Conservation (phyloP, 2,888 invertebrate genomes). For the Opisthograptis luteolata region DNA sequence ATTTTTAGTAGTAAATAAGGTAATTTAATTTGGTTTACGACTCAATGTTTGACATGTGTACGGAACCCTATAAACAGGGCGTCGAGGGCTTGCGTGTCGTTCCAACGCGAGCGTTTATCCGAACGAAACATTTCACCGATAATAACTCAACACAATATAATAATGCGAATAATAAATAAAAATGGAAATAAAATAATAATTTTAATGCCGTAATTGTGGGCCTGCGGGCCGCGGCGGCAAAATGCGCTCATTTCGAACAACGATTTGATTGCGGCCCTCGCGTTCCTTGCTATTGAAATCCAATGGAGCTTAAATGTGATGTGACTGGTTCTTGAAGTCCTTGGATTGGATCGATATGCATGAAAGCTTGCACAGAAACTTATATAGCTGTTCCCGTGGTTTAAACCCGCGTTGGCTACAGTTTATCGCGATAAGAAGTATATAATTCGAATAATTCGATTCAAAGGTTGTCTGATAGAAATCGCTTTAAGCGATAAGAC, state of each 20-base stretch:
- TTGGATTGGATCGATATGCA: constrained; percentile 26
- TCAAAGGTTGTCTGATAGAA: no score
- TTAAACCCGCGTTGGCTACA: no score
- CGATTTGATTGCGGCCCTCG: constrained; percentile 67
- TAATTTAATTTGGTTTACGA: no score
- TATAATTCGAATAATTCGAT: no score
- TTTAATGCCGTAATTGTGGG: constrained; percentile 83
- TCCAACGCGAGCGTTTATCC: constrained; percentile 75
- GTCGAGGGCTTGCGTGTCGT: constrained; percentile 73
- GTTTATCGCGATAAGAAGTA: no score
- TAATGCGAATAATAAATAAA: constrained; percentile 85
- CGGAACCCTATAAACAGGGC: constrained; percentile 58
- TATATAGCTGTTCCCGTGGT: no score
- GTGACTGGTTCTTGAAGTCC: constrained; percentile 56
- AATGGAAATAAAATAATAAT: constrained; percentile 84
- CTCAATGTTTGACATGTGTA: not conserved
- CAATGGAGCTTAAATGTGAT: constrained; percentile 63
- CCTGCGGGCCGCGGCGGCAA: constrained; percentile 68
- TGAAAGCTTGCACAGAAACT: not conserved
- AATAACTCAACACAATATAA: constrained; percentile 85
- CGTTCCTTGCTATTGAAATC: constrained; percentile 65
- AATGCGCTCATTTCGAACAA: constrained; percentile 67
- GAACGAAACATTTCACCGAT: constrained; percentile 84
- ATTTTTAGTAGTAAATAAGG: no score
- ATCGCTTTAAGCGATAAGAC: no score